phyloP scores from a whole-genome alignment of 2,888 invertebrate genomes.

The Ormyrus thymus region DNA sequence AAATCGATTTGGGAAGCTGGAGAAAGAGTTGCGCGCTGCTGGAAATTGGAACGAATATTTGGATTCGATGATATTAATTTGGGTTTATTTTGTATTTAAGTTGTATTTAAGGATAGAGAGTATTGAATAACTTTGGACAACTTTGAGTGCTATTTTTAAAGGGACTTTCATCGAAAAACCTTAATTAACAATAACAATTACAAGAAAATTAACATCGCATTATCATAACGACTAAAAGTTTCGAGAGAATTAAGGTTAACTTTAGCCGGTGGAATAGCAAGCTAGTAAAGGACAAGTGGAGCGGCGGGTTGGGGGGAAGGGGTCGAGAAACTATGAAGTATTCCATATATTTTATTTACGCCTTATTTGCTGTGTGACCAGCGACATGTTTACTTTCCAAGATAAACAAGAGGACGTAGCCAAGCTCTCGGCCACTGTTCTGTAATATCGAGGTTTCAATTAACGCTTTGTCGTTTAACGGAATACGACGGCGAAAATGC shows the following conservation, averaged over 20 bases:
- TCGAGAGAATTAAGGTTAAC: constrained; percentile 64
- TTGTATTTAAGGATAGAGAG: too few relatives aligned
- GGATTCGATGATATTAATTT: too few relatives aligned
- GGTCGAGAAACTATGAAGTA: constrained; percentile 57
- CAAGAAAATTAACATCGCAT: constrained; percentile 4
- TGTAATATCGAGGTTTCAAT: constrained; percentile 66
- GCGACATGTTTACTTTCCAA: constrained; percentile 67
- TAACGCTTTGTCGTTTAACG: constrained; percentile 65
- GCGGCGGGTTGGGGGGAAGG: neutral
- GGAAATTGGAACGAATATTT: too few relatives aligned
- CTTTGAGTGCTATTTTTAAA: too few relatives aligned
- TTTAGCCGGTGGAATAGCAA: constrained; percentile 59
- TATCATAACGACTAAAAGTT: constrained; percentile 66
- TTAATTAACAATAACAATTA: constrained; percentile 2
- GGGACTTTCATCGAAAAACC: neutral
- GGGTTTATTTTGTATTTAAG: too few relatives aligned
- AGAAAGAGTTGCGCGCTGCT: too few relatives aligned
- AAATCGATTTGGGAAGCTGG: too few relatives aligned
- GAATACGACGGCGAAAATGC: constrained; percentile 23
- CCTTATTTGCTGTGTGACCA: constrained; percentile 67
- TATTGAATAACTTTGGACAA: too few relatives aligned
- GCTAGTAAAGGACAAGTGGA: constrained; percentile 6
- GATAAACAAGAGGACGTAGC: constrained; percentile 59
- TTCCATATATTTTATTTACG: constrained; percentile 70
- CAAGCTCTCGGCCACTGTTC: constrained; percentile 38